phyloP scores from a whole-genome alignment of 1,140 invertebrate genomes.

The Pachypeltis micranthus region DNA sequence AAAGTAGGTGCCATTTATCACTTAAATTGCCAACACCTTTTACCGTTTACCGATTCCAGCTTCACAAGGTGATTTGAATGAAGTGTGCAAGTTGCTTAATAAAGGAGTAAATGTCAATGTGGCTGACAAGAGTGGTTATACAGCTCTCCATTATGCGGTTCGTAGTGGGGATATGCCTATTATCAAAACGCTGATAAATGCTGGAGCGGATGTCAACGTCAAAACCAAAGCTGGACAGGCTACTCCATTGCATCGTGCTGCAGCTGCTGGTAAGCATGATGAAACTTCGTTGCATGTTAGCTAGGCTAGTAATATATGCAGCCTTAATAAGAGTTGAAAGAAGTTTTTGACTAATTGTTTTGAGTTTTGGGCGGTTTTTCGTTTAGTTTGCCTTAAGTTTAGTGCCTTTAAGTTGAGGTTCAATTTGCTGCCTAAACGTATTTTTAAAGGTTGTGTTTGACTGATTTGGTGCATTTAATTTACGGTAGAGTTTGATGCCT shows the following conservation, averaged over 20 bases:
- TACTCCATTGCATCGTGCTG: constrained; percentile 71
- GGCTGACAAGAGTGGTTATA: constrained; percentile 57
- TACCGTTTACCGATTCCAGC: too few relatives aligned
- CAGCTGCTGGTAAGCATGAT: constrained; percentile 47
- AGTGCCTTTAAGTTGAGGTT: background rate
- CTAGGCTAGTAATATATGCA: background rate
- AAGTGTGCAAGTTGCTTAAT: constrained; percentile 43
- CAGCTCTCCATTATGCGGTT: constrained; percentile 73
- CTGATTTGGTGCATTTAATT: too few relatives aligned
- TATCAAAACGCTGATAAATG: constrained; percentile 52
- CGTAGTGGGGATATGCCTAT: constrained; percentile 58
- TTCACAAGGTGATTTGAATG: constrained; percentile 49
- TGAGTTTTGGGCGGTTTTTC: background rate
- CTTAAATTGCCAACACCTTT: too few relatives aligned
- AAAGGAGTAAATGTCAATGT: constrained; percentile 38
- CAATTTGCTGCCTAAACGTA: background rate
- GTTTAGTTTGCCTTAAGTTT: background rate
- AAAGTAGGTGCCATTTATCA: too few relatives aligned
- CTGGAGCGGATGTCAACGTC: constrained; percentile 60
- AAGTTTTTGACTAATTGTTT: background rate
- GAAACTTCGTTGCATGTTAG: background rate
- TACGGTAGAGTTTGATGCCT: too few relatives aligned
- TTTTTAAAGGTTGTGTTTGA: too few relatives aligned
- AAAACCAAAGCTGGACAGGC: constrained; percentile 55
- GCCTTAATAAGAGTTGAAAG: background rate